phyloP scores from a whole-genome alignment of 2,113 vertebrate genomes.

The Oophaga pumilio region DNA sequence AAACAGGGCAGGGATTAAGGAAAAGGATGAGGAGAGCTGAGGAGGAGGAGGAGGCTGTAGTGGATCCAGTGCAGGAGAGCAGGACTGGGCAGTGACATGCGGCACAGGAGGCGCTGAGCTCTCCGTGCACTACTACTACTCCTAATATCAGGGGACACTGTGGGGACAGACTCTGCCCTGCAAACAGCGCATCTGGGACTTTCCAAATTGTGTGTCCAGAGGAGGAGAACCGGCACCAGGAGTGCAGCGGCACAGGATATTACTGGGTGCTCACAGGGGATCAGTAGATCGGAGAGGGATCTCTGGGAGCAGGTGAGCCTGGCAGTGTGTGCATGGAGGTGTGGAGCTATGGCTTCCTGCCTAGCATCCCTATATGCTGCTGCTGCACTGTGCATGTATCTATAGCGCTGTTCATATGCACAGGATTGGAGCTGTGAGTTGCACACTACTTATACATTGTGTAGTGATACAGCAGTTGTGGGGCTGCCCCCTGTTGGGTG shows the following conservation, averaged over 20 bases:
- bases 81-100: neutral
- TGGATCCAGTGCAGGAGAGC: neutral
- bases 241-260: neutral
- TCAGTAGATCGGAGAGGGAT: neutral
- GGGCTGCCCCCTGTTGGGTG: too few species aligned
- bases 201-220: neutral
- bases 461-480: too few species aligned
- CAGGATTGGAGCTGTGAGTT: too few species aligned
- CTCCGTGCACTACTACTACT: neutral
- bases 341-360: neutral
- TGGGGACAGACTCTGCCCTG: neutral
- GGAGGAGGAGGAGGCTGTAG: neutral
- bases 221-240: neutral
- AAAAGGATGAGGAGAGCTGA: constrained; percentile 22
- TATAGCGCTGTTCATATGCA: too few species aligned
- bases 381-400: too few species aligned
- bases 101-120: neutral
- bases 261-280: neutral
- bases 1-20: constrained; percentile 24
- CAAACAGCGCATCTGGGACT: neutral
- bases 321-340: too few species aligned
- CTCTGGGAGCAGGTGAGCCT: constrained; percentile 21
- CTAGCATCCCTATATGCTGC: too few species aligned
- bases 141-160: neutral
- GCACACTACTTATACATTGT: too few species aligned